These are phyloP conservation scores for Tympanoctomys barrerae DNA, from an alignment of 2,797 vertebrate species.

Conservation along the genomic window DNA sequence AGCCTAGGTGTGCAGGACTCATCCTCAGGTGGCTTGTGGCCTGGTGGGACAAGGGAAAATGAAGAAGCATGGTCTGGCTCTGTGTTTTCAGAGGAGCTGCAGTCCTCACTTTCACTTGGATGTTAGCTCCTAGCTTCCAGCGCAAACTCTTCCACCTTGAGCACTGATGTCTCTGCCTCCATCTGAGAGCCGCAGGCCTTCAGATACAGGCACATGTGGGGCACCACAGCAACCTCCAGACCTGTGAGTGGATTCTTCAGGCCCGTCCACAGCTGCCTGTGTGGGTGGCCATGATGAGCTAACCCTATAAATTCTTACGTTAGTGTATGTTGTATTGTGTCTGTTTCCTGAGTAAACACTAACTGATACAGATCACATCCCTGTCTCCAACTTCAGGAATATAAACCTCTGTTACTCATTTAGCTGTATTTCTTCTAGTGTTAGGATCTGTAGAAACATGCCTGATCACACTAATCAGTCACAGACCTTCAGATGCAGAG, in stretches of 20 bases:
- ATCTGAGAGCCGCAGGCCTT: no score
- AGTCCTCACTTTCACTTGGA: neutral
- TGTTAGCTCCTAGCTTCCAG: neutral
- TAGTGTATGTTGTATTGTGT: neutral
- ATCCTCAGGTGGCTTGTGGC: neutral
- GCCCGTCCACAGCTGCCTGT: neutral
- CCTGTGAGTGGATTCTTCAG: neutral
- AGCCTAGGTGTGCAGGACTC: neutral
- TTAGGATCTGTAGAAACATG: neutral
- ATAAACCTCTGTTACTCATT: neutral
- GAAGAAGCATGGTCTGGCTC: neutral
- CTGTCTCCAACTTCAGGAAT: neutral
- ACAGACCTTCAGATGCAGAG: neutral
- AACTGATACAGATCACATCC: neutral
- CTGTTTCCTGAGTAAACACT: neutral
- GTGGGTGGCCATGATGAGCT: neutral
- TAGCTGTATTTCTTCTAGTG: neutral
- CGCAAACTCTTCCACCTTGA: neutral
- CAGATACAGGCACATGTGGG: neutral
- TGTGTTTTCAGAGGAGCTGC: neutral
- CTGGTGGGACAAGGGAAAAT: neutral
- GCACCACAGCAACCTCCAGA: neutral
- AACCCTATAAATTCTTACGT: neutral
- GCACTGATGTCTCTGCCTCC: neutral
- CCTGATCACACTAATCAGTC: conserved; percentile 17